Base-by-base conservation (phyloP, 2,888 invertebrate species). In the Clanis bilineata region DNA sequence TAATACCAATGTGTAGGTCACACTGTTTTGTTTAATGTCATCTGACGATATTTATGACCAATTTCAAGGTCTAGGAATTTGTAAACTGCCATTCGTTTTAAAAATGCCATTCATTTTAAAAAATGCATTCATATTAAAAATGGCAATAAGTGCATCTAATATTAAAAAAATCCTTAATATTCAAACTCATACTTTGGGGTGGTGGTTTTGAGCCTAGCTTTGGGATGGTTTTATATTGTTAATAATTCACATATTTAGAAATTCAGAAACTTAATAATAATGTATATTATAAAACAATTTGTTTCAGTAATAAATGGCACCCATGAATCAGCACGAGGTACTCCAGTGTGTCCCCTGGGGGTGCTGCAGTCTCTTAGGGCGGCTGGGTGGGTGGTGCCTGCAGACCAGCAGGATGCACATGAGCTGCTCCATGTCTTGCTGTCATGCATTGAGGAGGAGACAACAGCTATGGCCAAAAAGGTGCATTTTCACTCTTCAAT, bases 321-420 rank as follows among this genome's bases (percentile, higher is more conserved):
- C 0, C 95, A 95, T 74, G 94, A 93, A 58, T 93, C 94, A 0
- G 93, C 95, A 1, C 93, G 95, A 12, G 94, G 94, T 62, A 93
- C 93, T 0, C 89, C 93, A 0, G 93, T 93, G 32, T 93, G 93
- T 59, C 93, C 93, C 0, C 80, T 93, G 44, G 93, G 93, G 0
- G 95, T 97, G 10, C 93, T 97, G 66, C 94, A 95, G 64, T 95
- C 97, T 0, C 90, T 98, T 5, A 92, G 95, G 22, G 92, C 94
- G 1, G 93, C 96, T 0, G 95, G 97, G 15, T 98, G 98, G 98
- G 95, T 96, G 54, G 97, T 98, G 69, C 96, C 97, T 0, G 94
- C 95, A 22, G 97, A 97, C 67, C 97, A 98, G 88, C 96, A 98
- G 85, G 99, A 99, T 88, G 97, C 98, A 0, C 98, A 98, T 81